Conservation (phyloP, 2,113 vertebrate species). For the Catharus minimus region DNA sequence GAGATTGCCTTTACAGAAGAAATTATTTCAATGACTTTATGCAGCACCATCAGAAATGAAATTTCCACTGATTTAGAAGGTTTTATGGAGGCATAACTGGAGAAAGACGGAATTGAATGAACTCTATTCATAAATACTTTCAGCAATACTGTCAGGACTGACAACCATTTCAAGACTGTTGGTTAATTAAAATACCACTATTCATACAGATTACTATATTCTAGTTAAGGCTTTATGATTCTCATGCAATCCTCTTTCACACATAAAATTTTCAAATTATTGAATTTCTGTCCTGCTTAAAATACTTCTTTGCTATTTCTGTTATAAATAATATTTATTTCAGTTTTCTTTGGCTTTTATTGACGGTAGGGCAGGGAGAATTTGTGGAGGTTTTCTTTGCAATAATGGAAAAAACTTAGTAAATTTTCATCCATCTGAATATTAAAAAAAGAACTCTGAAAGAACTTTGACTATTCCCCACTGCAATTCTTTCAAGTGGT, state of each 20-base stretch:
- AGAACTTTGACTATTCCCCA: neutral
- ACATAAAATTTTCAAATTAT: neutral
- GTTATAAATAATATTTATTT: neutral
- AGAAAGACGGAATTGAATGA: conserved; percentile 34
- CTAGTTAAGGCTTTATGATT: neutral
- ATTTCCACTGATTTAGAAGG: conserved; percentile 43
- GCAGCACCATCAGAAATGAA: neutral
- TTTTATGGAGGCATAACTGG: conserved; percentile 35
- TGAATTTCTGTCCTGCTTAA: neutral
- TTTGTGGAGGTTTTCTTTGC: neutral
- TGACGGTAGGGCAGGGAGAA: rapidly evolving
- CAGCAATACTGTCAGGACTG: neutral
- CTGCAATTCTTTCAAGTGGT: neutral
- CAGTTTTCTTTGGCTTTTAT: rapidly evolving
- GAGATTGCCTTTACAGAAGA: neutral
- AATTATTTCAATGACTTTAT: neutral
- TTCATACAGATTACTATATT: neutral
- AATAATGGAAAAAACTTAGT: neutral
- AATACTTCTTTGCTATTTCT: neutral
- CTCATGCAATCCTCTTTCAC: neutral
- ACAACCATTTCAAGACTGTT: conserved; percentile 28
- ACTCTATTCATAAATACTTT: conserved; percentile 27
- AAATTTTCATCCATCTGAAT: neutral
- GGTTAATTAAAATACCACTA: conserved; percentile 53
- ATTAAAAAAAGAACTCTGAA: neutral